A percentile compares a stretch with the other conserved stretches of the same genome.
Conservation (phyloP, 2,888 invertebrate genomes). For the Chorisops tibialis region DNA sequence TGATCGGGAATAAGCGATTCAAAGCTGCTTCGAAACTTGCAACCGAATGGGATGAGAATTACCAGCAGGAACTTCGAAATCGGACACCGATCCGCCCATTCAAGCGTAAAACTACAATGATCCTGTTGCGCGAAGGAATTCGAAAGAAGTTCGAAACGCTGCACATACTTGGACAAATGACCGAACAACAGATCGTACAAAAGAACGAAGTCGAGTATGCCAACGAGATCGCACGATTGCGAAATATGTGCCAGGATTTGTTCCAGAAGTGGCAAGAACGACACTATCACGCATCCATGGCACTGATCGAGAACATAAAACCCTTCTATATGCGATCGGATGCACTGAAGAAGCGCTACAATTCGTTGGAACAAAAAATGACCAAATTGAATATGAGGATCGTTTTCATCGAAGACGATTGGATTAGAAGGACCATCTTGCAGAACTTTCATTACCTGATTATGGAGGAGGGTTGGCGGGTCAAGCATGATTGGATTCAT, state of each 20-base stretch:
- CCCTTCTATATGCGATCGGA: slow-evolving; percentile 46
- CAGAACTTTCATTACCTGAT: slow-evolving; percentile 51
- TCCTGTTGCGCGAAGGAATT: slow-evolving; percentile 43
- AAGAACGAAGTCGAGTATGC: slow-evolving; percentile 45
- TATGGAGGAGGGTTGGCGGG: slow-evolving; percentile 48
- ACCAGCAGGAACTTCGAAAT: slow-evolving; percentile 45
- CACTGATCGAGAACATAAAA: slow-evolving; percentile 35
- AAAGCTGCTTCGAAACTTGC: slow-evolving; percentile 43
- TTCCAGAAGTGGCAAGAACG: slow-evolving; percentile 49
- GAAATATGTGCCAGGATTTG: slow-evolving; percentile 41
- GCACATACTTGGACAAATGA: slow-evolving; percentile 38
- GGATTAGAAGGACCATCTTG: slow-evolving; percentile 46
- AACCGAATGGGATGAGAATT: slow-evolving; percentile 49
- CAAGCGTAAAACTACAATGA: slow-evolving; percentile 43
- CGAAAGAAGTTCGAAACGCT: slow-evolving; percentile 47
- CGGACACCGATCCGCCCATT: slow-evolving; percentile 43
- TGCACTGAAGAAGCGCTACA: slow-evolving; percentile 39
- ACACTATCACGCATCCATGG: slow-evolving; percentile 47
- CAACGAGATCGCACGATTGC: slow-evolving; percentile 41
- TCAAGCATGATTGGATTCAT: slow-evolving; percentile 49
- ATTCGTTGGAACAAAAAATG: slow-evolving; percentile 40
- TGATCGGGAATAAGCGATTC: slow-evolving; percentile 39
- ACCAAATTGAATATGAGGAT: slow-evolving; percentile 48
- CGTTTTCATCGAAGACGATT: slow-evolving; percentile 48
- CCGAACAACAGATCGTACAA: slow-evolving; percentile 44